phyloP scores from a whole-genome alignment of 2,113 vertebrate genomes.

The Micromys minutus region DNA sequence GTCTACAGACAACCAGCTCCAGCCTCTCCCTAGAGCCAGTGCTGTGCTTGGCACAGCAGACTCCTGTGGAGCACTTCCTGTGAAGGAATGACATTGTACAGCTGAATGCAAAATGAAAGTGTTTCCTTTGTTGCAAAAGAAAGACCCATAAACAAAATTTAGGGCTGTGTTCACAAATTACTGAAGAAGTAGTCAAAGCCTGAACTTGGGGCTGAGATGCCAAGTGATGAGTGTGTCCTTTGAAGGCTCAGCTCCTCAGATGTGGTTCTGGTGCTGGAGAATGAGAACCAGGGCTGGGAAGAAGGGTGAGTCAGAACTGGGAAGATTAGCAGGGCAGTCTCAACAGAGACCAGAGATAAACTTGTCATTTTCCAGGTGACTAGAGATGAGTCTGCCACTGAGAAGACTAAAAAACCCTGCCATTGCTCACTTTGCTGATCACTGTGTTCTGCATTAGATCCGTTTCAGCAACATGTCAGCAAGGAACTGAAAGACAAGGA shows the following conservation, averaged over 20 bases:
- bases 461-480: slow-evolving; percentile 90
- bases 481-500: slow-evolving; percentile 92
- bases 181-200: no score
- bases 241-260: not conserved
- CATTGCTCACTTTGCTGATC: not conserved
- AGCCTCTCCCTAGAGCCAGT: not conserved
- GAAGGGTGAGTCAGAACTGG: not conserved
- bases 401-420: not conserved
- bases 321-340: not conserved
- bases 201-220: not conserved
- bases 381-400: not conserved
- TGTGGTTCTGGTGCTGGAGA: not conserved
- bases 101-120: not conserved
- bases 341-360: not conserved
- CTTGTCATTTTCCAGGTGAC: not conserved
- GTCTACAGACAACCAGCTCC: not conserved
- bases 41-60: not conserved
- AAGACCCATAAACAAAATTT: not conserved
- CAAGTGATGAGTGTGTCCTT: not conserved
- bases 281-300: not conserved
- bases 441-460: slow-evolving; percentile 85
- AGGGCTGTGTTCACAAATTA: not conserved
- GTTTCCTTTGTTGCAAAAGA: not conserved
- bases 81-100: not conserved
- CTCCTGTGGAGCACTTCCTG: not conserved